Percentiles rank a stretch among this genome's conserved stretches.
Evolutionary conservation across 2,113 vertebrate genomes (phyloP).

Genomic region (Psettodes erumei): DNA sequence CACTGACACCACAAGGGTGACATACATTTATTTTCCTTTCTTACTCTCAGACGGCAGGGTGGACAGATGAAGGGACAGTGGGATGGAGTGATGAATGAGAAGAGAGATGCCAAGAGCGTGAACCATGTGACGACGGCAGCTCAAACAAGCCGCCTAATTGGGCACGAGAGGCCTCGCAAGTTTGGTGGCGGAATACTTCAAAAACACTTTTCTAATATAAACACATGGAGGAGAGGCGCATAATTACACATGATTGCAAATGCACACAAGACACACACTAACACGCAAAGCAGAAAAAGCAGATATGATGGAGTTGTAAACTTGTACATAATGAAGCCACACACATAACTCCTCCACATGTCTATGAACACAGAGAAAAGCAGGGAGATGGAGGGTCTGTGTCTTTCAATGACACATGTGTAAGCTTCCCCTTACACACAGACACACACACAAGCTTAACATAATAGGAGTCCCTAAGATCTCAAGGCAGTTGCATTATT

Average conservation of each 20-base stretch:
- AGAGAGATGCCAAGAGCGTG: conserved; percentile 51
- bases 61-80: conserved; percentile 59
- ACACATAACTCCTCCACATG: not conserved
- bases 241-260: conserved; percentile 45
- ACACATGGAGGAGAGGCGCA: conserved; percentile 38
- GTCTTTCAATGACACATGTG: conserved; percentile 44
- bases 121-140: conserved; percentile 53
- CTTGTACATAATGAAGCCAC: conserved; percentile 25
- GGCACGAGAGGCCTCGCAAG: conserved; percentile 76
- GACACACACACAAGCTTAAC: conserved; percentile 46
- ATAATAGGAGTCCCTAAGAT: conserved; percentile 72
- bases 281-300: conserved; percentile 31
- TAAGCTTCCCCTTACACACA: conserved; percentile 21
- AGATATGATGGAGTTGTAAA: conserved; percentile 26
- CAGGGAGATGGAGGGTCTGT: not conserved
- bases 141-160: conserved; percentile 78
- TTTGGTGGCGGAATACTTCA: conserved; percentile 68
- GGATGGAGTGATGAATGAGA: conserved; percentile 59
- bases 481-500: conserved; percentile 78
- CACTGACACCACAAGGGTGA: conserved; percentile 21
- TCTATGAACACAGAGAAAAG: conserved; percentile 16
- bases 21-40: conserved; percentile 54
- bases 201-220: conserved; percentile 60
- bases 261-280: conserved; percentile 14
- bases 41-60: conserved; percentile 44